Evolutionary conservation across 2,888 invertebrate species (phyloP).

Genomic region (Cataglyphis albicans): DNA sequence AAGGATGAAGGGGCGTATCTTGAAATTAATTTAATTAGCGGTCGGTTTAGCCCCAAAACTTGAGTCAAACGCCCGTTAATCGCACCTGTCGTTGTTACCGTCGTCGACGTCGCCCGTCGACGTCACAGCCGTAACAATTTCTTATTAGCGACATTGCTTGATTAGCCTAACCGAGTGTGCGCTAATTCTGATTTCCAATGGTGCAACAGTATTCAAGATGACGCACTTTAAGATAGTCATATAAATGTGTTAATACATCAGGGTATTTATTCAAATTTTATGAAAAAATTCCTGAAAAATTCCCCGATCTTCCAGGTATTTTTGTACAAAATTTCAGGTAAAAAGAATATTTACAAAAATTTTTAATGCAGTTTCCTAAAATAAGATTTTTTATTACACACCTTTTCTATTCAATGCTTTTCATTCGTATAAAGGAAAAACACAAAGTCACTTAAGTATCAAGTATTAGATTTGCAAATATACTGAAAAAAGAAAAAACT

Average conservation of each 20-base stretch:
- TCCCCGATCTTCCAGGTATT: too few relatives aligned
- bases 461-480: too few relatives aligned
- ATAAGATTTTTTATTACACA: too few relatives aligned
- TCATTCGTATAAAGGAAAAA: too few relatives aligned
- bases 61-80: conserved; percentile 83
- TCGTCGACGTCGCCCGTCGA: conserved; percentile 61
- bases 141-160: conserved; percentile 34
- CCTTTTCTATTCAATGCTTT: too few relatives aligned
- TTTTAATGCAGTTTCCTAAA: too few relatives aligned
- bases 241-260: neutral
- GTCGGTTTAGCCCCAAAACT: conserved; percentile 82
- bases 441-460: too few relatives aligned
- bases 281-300: too few relatives aligned
- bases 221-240: neutral
- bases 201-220: neutral
- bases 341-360: too few relatives aligned
- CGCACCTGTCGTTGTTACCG: conserved; percentile 81
- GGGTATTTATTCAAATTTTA: too few relatives aligned
- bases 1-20: conserved; percentile 53
- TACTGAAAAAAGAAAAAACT: too few relatives aligned
- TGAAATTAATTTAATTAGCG: conserved; percentile 85
- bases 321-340: too few relatives aligned
- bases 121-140: conserved; percentile 30
- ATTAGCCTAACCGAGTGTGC: conserved; percentile 23
- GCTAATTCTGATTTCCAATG: conserved; percentile 9